A percentile compares a stretch with the other conserved stretches of the same genome.
Conservation (phyloP, 2,888 invertebrate genomes). For the Acronicta alni region DNA sequence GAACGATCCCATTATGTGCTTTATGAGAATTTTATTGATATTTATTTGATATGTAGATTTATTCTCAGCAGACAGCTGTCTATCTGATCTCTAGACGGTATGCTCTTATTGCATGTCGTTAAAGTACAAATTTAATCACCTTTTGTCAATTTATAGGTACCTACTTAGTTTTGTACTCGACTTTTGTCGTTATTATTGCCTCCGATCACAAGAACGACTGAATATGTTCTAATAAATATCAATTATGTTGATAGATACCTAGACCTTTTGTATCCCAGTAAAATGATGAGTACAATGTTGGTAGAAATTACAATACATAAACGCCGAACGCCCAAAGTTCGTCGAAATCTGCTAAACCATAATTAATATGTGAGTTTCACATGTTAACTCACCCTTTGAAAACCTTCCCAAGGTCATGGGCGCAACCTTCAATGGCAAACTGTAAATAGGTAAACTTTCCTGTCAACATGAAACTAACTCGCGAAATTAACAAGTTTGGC, state of each 20-base stretch:
- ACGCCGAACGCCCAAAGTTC: too few relatives aligned
- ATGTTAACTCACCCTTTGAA: neutral
- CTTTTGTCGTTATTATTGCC: too few relatives aligned
- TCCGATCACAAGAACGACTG: too few relatives aligned
- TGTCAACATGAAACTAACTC: slow-evolving; percentile 13
- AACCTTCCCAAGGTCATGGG: slow-evolving; percentile 12
- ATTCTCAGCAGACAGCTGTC: slow-evolving; percentile 35
- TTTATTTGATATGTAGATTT: slow-evolving; percentile 38
- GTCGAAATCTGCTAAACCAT: too few relatives aligned
- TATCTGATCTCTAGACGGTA: slow-evolving; percentile 25
- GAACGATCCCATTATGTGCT: slow-evolving; percentile 38
- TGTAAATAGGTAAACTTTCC: slow-evolving; percentile 16
- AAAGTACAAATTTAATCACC: slow-evolving; percentile 11
- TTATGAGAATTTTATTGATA: slow-evolving; percentile 39
- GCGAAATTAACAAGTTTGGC: slow-evolving; percentile 25
- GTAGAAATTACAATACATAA: neutral
- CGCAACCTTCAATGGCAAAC: slow-evolving; percentile 7
- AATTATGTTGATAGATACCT: too few relatives aligned
- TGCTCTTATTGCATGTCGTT: slow-evolving; percentile 25
- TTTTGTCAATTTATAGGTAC: too few relatives aligned
- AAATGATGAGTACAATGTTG: neutral
- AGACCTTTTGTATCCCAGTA: too few relatives aligned
- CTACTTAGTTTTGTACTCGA: too few relatives aligned
- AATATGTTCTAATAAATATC: too few relatives aligned
- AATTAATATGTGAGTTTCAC: neutral